Evolutionary conservation across 64 coral and sea anemone genomes (phyloP), one percentile per base, ranked within the genome.

Genomic region (Platygyra sinensis): DNA sequence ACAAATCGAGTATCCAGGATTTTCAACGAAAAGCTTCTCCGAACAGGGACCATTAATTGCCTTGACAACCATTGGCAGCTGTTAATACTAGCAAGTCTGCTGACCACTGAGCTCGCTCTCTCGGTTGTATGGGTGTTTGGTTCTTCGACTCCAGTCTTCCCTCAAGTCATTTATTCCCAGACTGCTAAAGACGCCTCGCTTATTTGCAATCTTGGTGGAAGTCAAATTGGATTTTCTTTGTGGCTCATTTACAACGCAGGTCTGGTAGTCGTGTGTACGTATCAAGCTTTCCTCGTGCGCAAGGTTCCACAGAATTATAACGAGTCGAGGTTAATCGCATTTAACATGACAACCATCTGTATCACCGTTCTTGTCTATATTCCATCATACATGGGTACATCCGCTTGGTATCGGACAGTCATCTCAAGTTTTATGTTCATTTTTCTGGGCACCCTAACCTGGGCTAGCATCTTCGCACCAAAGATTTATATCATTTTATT

Each of bases 221-320:
- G 81, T 74, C 39, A 94, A 10, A 67, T 89, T 2, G 92, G 92
- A 0, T 93, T 93, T 51, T 83, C 86, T 6, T 60, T 93, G n/a
- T 93, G 92, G 92, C 92, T 93, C 20, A 93, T 93, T 10, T 93
- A 93, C 38, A 93, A 93, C 79, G 92, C 86, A 19, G 92, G 92
- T 64, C 63, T 93, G 55, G 87, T 93, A 25, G 22, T 93, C 22
- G 92, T 93, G 0, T 93, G 92, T 28, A 93, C 92, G 1, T 93
- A 93, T 24, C 92, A 93, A 71, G 92, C 92, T 2, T 93, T 93
- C 50, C 78, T 93, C 9, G 92, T 93, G 2, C 57, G 92, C 14
- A 93, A 93, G 62, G 92, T 93, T 6, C 92, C 92, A 10, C 86
- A 93, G 52, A 93, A 93, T 42, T 93, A 94, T 24, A 94, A 94